Conservation (phyloP, 2,888 invertebrate species). For the Pristionchus entomophagus region DNA sequence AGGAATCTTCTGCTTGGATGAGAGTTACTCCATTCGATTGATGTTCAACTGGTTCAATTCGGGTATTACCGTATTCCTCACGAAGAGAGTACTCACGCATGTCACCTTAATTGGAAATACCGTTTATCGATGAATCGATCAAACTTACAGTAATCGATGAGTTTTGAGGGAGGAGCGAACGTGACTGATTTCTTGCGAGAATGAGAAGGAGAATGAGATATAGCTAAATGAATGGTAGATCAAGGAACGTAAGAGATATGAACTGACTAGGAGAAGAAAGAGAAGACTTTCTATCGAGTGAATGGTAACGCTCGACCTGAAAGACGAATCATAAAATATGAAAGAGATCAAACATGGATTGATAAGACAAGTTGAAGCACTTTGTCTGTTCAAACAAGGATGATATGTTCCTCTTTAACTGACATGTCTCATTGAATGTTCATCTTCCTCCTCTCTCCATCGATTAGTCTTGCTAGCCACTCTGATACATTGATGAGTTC, state of each 20-base stretch:
- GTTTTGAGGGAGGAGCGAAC: not conserved
- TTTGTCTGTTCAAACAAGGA: not conserved
- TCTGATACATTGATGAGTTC: not conserved
- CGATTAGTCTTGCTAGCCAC: slow-evolving; percentile 17
- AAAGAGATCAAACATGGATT: not conserved
- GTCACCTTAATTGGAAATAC: not conserved
- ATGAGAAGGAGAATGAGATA: not conserved
- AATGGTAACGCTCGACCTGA: not conserved
- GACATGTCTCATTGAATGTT: not conserved
- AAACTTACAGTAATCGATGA: not conserved
- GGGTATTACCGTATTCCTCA: not conserved
- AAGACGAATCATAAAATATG: not conserved
- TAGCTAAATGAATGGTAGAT: not conserved
- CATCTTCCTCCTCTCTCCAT: not conserved
- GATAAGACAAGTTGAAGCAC: not conserved
- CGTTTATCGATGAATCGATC: not conserved
- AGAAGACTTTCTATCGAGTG: slow-evolving; percentile 15
- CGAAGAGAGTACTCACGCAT: not conserved
- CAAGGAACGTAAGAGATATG: not conserved
- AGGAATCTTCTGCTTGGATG: not conserved
- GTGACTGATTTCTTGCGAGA: slow-evolving; percentile 35
- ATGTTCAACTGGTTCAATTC: not conserved
- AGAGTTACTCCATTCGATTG: not conserved
- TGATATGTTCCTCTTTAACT: not conserved
- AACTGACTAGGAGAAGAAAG: not conserved